Evolutionary conservation across 2,888 invertebrate species (phyloP), one percentile per base, ranked within the genome.

Genomic region (Ichneumoninae sp.): DNA sequence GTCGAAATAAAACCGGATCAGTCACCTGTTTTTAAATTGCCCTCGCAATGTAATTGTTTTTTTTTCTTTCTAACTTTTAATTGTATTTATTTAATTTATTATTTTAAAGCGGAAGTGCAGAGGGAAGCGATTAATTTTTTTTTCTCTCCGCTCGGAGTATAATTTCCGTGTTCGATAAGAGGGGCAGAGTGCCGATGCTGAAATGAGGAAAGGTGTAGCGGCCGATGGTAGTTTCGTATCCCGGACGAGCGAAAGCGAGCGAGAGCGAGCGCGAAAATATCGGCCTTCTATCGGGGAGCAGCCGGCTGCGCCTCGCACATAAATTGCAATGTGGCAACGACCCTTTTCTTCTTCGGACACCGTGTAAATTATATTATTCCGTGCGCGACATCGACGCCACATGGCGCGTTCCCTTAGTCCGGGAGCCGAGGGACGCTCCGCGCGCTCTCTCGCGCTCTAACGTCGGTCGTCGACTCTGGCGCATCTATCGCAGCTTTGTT

Each of bases 321-420:
- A 87, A 87, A 86, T 87, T 87, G 86, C 86, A 87, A 81, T 84
- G 84, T 87, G 84, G 79, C 86, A 87, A 87, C 87, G 87, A 86
- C 86, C 87, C 85, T 86, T 87, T 87, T 87, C 80, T 87, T 87
- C 83, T 74, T 84, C 62, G 69, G 76, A 78, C 82, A 84, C 81
- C 82, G 86, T 87, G 86, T 87, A 87, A 87, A 87, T 87, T 87
- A 86, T 83, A 86, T 87, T 87, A 87, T 86, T 86, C 80, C 78
- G 76, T 82, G 82, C 82, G 84, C 82, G 82, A 82, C 84, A 85
- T 79, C 82, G 84, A 85, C 86, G 86, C 86, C 87, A 86, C 86
- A 87, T 87, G 87, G 86, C 85, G 80, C 78, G 79, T 22, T 66
- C 68, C 71, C 82, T 82, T 47, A 68, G 79, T 79, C 75, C 82